Evolutionary conservation across 1,140 invertebrate species (phyloP), one percentile per base, ranked within the genome.

Genomic region (Samia ricini): DNA sequence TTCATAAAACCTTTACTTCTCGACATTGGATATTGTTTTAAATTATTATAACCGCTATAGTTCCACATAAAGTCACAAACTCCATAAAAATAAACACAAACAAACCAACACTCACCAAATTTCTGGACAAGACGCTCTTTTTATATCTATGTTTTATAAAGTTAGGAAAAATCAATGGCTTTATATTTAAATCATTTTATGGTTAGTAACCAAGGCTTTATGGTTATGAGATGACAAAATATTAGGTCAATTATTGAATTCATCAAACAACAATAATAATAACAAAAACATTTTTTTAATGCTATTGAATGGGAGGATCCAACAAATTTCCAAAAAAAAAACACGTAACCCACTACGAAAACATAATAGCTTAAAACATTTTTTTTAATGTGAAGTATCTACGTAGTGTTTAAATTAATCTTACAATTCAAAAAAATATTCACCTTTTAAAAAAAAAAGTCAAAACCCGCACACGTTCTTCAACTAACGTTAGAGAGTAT

Each of bases 401-500:
- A n/a, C n/a, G n/a, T n/a, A n/a, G n/a, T n/a, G n/a, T n/a, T n/a
- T n/a, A n/a, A n/a, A n/a, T n/a, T n/a, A n/a, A n/a, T n/a, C n/a
- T n/a, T n/a, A n/a, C n/a, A n/a, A n/a, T n/a, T n/a, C 19, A 51
- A 21, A 20, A 2, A 51, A 20, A 51, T 22, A 51, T 23, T 57
- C 26, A 26, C 56, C 33, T 33, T n/a, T 42, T 42, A 3, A 42
- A 42, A 42, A 15, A 3, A 42, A 42, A 42, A 15, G 12, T 15
- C 3, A 12, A 42, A 42, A 42, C 33, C 10, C 12, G n/a, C 33
- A 12, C 1, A 15, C 10, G 33, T 8, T 15, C 0, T 15, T 15
- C 33, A 4, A 51, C 57, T 60, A 61, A 22, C 72, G 71, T 67
- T 72, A 68, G 77, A 77, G 72, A 69, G 79, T 60, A 58, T 74